Evolutionary conservation across 2,888 invertebrate species (phyloP).

Genomic region (Cotesia congregata): DNA sequence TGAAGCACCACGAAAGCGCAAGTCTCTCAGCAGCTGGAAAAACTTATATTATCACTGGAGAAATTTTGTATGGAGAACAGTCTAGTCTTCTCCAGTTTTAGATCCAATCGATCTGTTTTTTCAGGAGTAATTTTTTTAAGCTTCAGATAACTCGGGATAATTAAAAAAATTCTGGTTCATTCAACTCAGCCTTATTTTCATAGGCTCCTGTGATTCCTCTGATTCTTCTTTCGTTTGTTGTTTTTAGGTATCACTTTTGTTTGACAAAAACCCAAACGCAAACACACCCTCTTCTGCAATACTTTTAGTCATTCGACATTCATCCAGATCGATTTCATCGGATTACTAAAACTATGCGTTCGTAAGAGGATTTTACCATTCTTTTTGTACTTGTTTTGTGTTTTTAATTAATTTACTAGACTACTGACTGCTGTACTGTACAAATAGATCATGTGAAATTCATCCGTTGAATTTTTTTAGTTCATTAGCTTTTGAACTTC

Average conservation of each 20-base stretch:
- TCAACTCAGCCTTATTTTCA: background rate
- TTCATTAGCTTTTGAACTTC: too few species aligned
- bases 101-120: background rate
- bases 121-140: background rate
- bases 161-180: constrained; percentile 13
- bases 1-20: background rate
- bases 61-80: background rate
- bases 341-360: background rate
- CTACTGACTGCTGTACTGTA: too few species aligned
- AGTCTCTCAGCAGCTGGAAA: constrained; percentile 1
- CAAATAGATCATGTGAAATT: too few species aligned
- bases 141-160: constrained; percentile 2
- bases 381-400: background rate
- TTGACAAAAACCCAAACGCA: constrained; percentile 5
- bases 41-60: background rate
- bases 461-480: too few species aligned
- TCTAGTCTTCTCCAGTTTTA: background rate
- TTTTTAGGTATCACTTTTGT: constrained; percentile 1
- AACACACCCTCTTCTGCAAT: background rate
- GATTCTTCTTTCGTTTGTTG: background rate
- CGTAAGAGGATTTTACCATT: background rate
- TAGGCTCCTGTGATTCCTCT: background rate
- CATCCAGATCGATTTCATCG: background rate
- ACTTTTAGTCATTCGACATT: background rate
- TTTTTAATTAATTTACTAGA: background rate